These are phyloP conservation scores for Leptinotarsa lineolata DNA, from an alignment of 1,140 invertebrate species.

Conservation along the genomic window DNA sequence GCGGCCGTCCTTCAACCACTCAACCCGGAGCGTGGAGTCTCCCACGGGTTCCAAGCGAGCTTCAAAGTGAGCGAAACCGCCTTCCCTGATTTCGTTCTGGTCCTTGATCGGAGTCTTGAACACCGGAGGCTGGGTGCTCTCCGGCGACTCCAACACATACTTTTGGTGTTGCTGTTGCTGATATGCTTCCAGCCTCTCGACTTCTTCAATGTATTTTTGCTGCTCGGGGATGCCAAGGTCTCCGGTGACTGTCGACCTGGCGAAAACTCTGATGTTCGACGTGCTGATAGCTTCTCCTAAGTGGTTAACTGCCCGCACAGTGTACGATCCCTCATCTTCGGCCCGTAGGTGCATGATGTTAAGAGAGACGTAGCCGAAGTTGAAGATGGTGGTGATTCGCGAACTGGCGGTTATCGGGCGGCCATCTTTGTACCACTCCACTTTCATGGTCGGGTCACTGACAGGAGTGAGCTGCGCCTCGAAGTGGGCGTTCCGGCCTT, in stretches of 20 bases:
- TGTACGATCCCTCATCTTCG: slow-evolving; percentile 92
- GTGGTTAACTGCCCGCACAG: slow-evolving; percentile 85
- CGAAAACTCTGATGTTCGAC: slow-evolving; percentile 74
- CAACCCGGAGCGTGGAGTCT: slow-evolving; percentile 87
- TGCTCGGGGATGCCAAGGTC: slow-evolving; percentile 91
- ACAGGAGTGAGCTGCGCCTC: slow-evolving; percentile 93
- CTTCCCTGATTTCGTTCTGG: slow-evolving; percentile 85
- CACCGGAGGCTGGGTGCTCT: slow-evolving; percentile 79
- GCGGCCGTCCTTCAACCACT: slow-evolving; percentile 94
- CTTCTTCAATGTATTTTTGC: slow-evolving; percentile 89
- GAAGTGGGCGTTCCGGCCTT: slow-evolving; percentile 91
- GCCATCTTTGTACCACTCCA: slow-evolving; percentile 98
- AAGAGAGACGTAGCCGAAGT: slow-evolving; percentile 97
- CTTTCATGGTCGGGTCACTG: slow-evolving; percentile 95
- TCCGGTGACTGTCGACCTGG: slow-evolving; percentile 77
- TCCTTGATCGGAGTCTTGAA: slow-evolving; percentile 93
- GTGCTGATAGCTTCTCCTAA: slow-evolving; percentile 84
- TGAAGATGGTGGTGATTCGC: slow-evolving; percentile 93
- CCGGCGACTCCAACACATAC: slow-evolving; percentile 75
- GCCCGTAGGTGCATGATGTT: slow-evolving; percentile 96
- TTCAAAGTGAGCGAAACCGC: slow-evolving; percentile 94
- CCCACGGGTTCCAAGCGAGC: slow-evolving; percentile 91
- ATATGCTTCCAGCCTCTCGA: slow-evolving; percentile 91
- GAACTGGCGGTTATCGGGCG: slow-evolving; percentile 90
- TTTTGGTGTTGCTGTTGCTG: slow-evolving; percentile 76